Conservation (phyloP, 2,888 invertebrate genomes). For the Aphelenchoides bicaudatus region DNA sequence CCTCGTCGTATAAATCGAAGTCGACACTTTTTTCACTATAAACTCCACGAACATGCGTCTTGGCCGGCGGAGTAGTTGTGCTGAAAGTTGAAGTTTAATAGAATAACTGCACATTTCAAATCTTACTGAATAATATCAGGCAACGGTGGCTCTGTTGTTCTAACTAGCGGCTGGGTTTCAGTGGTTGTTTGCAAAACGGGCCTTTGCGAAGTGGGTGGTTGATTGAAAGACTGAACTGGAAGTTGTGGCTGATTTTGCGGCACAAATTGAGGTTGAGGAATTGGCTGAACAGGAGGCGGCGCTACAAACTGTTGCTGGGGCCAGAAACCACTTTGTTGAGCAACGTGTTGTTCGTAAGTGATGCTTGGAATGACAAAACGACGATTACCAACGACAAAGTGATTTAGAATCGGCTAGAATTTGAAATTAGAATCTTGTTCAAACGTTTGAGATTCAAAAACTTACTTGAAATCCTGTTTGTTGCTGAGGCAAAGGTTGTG, state of each 20-base stretch:
- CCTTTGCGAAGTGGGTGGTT: background rate
- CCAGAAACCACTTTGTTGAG: background rate
- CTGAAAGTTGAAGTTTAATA: background rate
- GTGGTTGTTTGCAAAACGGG: background rate
- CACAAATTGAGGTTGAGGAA: background rate
- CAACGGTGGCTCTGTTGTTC: background rate
- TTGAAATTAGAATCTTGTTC: too few relatives aligned
- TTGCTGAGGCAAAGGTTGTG: background rate
- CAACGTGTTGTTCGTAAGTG: constrained; percentile 1
- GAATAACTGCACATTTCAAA: background rate
- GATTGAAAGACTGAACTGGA: background rate
- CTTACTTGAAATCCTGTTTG: too few relatives aligned
- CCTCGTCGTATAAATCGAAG: constrained; percentile 12
- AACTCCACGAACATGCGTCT: background rate
- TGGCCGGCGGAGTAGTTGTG: background rate
- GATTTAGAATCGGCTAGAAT: background rate
- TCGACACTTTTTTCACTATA: too few relatives aligned
- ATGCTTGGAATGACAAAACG: background rate
- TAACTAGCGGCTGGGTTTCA: background rate
- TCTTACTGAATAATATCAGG: background rate
- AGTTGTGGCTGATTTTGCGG: background rate
- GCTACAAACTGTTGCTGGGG: too few relatives aligned
- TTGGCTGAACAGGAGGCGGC: background rate
- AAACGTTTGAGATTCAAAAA: too few relatives aligned
- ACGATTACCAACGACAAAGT: background rate